Evolutionary conservation across 2,888 invertebrate species (phyloP).

Genomic region (Meiosimyza platycephala): DNA sequence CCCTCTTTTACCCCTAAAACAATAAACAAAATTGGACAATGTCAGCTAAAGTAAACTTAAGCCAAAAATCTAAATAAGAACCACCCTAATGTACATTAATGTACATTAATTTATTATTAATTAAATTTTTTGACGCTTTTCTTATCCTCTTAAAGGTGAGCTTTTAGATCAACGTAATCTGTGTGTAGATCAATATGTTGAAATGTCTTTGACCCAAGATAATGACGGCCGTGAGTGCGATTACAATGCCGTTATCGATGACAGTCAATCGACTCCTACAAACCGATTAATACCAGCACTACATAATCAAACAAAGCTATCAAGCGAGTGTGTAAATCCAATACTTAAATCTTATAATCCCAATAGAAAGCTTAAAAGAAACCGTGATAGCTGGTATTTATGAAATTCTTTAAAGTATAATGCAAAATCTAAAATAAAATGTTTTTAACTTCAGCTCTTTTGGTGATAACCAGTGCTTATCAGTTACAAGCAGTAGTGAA

Average conservation of each 20-base stretch:
- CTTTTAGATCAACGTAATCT: conserved; percentile 58
- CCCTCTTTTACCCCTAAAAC: too few relatives aligned
- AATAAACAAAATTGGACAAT: too few relatives aligned
- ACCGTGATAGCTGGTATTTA: conserved; percentile 62
- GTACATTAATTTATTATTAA: too few relatives aligned
- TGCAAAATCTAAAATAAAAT: too few relatives aligned
- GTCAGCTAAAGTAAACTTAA: too few relatives aligned
- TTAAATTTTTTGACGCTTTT: too few relatives aligned
- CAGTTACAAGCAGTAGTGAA: conserved; percentile 53
- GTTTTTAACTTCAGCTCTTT: conserved; percentile 45
- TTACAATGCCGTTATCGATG: neutral
- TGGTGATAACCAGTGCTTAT: conserved; percentile 46
- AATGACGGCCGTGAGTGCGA: conserved; percentile 13
- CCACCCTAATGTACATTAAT: too few relatives aligned
- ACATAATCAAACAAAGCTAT: neutral
- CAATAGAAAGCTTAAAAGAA: conserved; percentile 64
- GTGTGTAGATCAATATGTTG: conserved; percentile 51
- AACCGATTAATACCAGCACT: neutral
- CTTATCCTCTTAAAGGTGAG: conserved; percentile 48
- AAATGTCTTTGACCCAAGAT: conserved; percentile 55
- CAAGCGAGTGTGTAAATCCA: conserved; percentile 50
- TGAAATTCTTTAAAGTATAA: neutral
- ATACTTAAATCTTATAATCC: conserved; percentile 65
- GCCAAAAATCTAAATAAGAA: too few relatives aligned
- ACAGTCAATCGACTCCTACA: neutral